phyloP scores from a whole-genome alignment of 2,797 vertebrate species.

The Syngnathus rostellatus region DNA sequence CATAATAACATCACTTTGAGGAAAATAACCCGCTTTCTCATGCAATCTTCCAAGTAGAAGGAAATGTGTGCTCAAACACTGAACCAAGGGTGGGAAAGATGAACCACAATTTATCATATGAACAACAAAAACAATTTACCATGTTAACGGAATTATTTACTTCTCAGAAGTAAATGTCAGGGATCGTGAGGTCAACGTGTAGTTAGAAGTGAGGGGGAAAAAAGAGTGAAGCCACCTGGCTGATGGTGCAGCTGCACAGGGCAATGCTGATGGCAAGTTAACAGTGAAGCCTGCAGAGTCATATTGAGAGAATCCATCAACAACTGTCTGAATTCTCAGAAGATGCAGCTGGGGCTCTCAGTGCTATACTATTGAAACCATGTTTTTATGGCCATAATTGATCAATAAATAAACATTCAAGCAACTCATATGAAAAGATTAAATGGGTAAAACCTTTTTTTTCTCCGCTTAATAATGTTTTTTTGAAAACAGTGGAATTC shows the following conservation, averaged over 20 bases:
- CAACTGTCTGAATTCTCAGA: conserved; percentile 26
- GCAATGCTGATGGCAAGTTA: conserved; percentile 33
- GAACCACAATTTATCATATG: no score
- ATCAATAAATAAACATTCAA: not conserved
- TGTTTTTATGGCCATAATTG: not conserved
- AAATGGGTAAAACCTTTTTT: not conserved
- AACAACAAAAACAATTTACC: not conserved
- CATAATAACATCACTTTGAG: no score
- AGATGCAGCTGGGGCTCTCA: conserved; percentile 47
- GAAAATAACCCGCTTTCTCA: no score
- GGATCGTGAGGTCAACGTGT: not conserved
- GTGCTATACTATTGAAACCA: not conserved
- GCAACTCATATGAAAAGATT: not conserved
- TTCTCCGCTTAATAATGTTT: not conserved
- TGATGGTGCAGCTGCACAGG: conserved; percentile 46
- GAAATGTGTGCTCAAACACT: no score
- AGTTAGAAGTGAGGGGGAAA: conserved; percentile 4
- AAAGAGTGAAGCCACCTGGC: conserved; percentile 40
- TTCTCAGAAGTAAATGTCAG: not conserved
- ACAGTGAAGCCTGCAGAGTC: conserved; percentile 36
- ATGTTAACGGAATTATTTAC: not conserved
- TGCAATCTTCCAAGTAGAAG: no score
- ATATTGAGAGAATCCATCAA: conserved; percentile 59
- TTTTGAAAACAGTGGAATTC: no score
- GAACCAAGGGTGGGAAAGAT: no score